Evolutionary conservation across 2,797 vertebrate genomes (phyloP).

Genomic region (Syngnathus acus): DNA sequence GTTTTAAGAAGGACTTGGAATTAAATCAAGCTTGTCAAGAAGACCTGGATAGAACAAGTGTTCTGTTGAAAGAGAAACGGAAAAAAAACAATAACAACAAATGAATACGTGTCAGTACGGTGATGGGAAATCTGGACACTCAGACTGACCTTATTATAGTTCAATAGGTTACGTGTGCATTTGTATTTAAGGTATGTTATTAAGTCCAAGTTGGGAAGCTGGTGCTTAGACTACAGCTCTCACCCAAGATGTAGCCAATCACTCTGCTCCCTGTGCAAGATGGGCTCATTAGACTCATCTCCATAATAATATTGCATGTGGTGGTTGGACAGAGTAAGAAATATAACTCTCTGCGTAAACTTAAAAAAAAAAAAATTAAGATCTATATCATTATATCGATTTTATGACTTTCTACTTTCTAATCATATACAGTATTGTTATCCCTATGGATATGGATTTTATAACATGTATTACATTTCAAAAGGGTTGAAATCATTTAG

Average conservation of each 20-base stretch:
- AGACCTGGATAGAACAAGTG: neutral
- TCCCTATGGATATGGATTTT: too few species aligned
- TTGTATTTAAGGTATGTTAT: neutral
- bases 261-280: neutral
- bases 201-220: neutral
- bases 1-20: slow-evolving; percentile 21
- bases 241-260: neutral
- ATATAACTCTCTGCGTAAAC: neutral
- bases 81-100: neutral
- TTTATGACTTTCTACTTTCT: neutral
- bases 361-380: neutral
- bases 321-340: neutral
- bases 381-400: neutral
- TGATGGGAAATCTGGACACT: neutral
- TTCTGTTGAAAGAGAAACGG: neutral
- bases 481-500: too few species aligned
- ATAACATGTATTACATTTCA: too few species aligned
- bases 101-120: neutral
- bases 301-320: neutral
- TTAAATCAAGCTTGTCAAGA: neutral
- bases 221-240: neutral
- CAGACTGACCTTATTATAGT: neutral
- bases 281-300: neutral
- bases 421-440: too few species aligned
- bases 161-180: neutral